phyloP scores from a whole-genome alignment of 2,113 vertebrate species.

The Spea bombifrons region DNA sequence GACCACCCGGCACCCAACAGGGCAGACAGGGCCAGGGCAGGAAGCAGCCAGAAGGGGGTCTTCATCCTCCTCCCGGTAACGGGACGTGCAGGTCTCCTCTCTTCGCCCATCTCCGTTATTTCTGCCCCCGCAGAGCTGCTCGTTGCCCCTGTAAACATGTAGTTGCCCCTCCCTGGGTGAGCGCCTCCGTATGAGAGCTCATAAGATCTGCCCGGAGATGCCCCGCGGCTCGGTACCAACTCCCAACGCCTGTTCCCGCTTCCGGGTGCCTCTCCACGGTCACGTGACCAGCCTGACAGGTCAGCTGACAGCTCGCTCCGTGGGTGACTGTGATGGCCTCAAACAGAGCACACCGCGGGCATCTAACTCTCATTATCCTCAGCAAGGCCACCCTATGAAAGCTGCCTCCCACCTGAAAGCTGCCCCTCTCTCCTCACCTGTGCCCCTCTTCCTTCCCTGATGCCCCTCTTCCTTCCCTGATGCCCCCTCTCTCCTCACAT shows the following conservation, averaged over 20 bases:
- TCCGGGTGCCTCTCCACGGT: not conserved
- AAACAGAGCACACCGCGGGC: not conserved
- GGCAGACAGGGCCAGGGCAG: not conserved
- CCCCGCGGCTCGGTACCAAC: not conserved
- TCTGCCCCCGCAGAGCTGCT: not conserved
- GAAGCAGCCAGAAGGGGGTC: not conserved
- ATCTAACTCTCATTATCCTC: too few relatives aligned
- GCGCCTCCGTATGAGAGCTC: not conserved
- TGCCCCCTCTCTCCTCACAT: too few relatives aligned
- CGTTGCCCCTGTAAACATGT: not conserved
- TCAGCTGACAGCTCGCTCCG: not conserved
- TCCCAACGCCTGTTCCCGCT: not conserved
- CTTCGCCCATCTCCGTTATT: not conserved
- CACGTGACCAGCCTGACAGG: conserved; percentile 7
- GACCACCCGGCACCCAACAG: not conserved
- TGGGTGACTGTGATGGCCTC: not conserved
- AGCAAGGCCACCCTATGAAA: too few relatives aligned
- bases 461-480: too few relatives aligned
- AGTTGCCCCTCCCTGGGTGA: not conserved
- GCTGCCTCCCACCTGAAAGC: too few relatives aligned
- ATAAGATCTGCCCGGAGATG: not conserved
- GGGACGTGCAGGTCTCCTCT: not conserved
- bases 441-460: too few relatives aligned
- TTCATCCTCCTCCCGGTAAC: not conserved
- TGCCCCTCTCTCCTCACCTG: too few relatives aligned